Conservation (phyloP, 2,113 vertebrate genomes). For the Cebus imitator region DNA sequence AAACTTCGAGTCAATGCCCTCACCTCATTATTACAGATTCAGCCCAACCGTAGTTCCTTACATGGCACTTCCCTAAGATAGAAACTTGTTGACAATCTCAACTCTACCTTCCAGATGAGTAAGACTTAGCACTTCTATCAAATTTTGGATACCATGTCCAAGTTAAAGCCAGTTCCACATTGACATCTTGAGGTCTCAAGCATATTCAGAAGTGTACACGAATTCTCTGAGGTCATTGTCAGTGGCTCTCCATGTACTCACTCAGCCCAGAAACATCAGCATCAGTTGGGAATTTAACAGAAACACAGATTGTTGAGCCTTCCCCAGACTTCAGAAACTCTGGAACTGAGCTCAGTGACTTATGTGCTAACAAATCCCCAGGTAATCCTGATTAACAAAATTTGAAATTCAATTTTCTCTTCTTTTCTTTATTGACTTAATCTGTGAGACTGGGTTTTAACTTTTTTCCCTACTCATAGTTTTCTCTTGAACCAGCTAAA, state of each 20-base stretch:
- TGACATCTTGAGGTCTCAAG: not conserved
- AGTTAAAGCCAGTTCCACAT: not conserved
- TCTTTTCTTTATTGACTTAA: not conserved
- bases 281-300: not conserved
- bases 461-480: not conserved
- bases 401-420: not conserved
- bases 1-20: not conserved
- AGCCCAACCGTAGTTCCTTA: not conserved
- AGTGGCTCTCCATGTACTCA: not conserved
- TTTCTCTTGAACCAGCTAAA: not conserved
- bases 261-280: not conserved
- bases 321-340: not conserved
- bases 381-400: not conserved
- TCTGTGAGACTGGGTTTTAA: not conserved
- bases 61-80: accelerated
- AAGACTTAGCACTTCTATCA: not conserved
- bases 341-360: not conserved
- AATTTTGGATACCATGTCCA: not conserved
- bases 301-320: not conserved
- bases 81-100: not conserved
- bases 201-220: not conserved
- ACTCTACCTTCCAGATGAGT: not conserved
- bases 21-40: not conserved
- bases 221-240: not conserved
- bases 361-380: not conserved